These are phyloP conservation scores for Synanthedon myopaeformis DNA, from an alignment of 2,888 invertebrate genomes.

Conservation along the genomic window DNA sequence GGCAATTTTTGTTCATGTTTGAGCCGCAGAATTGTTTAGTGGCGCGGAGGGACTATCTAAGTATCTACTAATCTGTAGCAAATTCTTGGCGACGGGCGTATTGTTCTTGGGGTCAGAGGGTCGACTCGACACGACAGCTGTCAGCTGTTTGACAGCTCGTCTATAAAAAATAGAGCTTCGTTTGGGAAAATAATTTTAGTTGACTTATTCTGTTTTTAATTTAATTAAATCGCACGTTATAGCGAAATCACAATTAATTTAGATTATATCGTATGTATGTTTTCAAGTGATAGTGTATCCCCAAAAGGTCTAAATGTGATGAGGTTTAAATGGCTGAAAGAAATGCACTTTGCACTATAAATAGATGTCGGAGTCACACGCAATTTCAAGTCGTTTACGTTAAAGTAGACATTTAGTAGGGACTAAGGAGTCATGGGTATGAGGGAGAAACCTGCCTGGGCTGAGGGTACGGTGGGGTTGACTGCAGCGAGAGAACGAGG, in stretches of 20 bases:
- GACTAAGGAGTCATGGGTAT: conserved; percentile 42
- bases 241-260: no score
- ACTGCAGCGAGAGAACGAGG: conserved; percentile 54
- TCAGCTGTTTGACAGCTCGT: conserved; percentile 53
- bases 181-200: conserved; percentile 21
- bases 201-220: conserved; percentile 17
- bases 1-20: no score
- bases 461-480: conserved; percentile 46
- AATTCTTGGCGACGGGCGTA: no score
- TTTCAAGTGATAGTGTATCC: no score
- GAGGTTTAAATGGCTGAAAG: conserved; percentile 23
- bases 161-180: conserved; percentile 30
- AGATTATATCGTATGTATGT: no score
- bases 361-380: conserved; percentile 42
- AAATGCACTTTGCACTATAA: conserved; percentile 23
- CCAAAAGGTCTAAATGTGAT: conserved; percentile 11
- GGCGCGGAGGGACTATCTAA: no score
- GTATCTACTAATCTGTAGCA: no score
- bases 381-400: conserved; percentile 34
- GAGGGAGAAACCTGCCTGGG: conserved; percentile 50
- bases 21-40: no score
- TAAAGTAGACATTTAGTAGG: conserved; percentile 38
- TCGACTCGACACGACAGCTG: conserved; percentile 20
- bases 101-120: no score
- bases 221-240: no score